A percentile compares a stretch with the other conserved stretches of the same genome.
Evolutionary conservation across 2,797 vertebrate genomes (phyloP).

Genomic region (Melanotaenia maccullochi): DNA sequence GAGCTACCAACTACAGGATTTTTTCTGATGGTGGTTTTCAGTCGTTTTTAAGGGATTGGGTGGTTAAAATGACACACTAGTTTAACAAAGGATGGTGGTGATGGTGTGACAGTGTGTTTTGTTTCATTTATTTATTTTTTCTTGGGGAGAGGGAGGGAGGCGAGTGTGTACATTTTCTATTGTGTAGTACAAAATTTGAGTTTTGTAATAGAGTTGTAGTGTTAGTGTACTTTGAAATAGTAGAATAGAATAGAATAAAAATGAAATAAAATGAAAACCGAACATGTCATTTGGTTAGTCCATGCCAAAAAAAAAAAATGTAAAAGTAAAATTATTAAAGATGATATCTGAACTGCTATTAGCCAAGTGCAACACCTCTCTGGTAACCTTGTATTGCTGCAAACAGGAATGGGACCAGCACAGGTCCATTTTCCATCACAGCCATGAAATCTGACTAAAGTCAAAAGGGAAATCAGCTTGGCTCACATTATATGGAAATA

Average conservation of each 20-base stretch:
- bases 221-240: too few species aligned
- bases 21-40: not conserved
- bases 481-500: conserved; percentile 14
- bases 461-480: not conserved
- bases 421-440: not conserved
- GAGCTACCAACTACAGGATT: not conserved
- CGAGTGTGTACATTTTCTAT: too few species aligned
- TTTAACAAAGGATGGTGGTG: too few species aligned
- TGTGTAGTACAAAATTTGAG: too few species aligned
- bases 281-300: not conserved
- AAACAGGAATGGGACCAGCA: not conserved
- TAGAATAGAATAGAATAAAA: too few species aligned
- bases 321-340: too few species aligned
- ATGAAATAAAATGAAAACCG: too few species aligned
- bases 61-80: not conserved
- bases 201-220: too few species aligned
- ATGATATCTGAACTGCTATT: not conserved
- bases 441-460: conserved; percentile 1
- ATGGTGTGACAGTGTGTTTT: too few species aligned
- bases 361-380: not conserved
- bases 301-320: not conserved
- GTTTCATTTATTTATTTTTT: too few species aligned
- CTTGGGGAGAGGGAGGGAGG: too few species aligned
- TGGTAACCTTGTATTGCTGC: not conserved
- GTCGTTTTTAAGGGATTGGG: not conserved